Conservation (phyloP, 2,113 vertebrate genomes). For the Planiliza haematocheilus region DNA sequence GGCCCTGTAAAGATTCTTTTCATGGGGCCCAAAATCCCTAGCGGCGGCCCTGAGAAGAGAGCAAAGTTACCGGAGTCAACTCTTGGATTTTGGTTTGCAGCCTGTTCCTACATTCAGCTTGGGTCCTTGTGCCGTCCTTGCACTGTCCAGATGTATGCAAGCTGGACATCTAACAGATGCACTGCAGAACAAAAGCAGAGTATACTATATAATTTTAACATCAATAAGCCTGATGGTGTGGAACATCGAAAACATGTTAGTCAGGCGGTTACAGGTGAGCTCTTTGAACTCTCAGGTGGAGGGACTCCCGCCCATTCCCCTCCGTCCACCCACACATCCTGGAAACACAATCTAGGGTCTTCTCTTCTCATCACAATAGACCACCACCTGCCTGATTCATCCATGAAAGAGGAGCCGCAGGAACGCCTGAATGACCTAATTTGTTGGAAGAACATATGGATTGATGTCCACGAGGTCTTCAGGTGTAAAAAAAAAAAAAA, state of each 20-base stretch:
- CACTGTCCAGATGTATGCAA: neutral
- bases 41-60: too few relatives aligned
- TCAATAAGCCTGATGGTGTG: neutral
- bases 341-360: constrained; percentile 67
- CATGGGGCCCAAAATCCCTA: too few relatives aligned
- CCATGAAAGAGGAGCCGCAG: constrained; percentile 63
- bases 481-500: too few relatives aligned
- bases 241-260: neutral
- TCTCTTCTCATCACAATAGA: constrained; percentile 50
- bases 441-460: constrained; percentile 38
- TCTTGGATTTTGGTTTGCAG: too few relatives aligned
- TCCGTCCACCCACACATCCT: constrained; percentile 31
- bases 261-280: constrained; percentile 12
- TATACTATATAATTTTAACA: neutral
- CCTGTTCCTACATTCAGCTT: neutral
- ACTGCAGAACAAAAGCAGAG: too few relatives aligned
- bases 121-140: neutral
- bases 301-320: constrained; percentile 37
- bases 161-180: too few relatives aligned
- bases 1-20: too few relatives aligned
- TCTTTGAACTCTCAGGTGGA: constrained; percentile 45
- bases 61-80: too few relatives aligned
- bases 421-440: constrained; percentile 49
- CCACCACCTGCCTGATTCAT: constrained; percentile 62
- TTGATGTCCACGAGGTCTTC: constrained; percentile 38